These are phyloP conservation scores for Mallateleia sp. DNA, from an alignment of 2,888 invertebrate species.

Conservation along the genomic window DNA sequence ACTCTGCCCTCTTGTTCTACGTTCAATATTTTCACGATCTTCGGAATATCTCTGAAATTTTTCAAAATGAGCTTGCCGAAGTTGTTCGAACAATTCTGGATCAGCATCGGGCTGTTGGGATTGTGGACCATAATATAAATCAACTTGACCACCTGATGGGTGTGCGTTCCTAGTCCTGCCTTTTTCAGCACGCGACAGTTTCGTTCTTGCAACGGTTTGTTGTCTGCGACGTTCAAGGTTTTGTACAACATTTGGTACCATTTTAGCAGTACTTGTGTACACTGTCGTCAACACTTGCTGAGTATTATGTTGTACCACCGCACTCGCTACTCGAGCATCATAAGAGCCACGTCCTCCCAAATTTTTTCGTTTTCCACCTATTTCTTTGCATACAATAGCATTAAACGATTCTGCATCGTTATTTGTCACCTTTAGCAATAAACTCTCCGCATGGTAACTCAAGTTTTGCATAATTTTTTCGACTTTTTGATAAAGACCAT, in stretches of 20 bases:
- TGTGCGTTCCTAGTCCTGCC: too few relatives aligned
- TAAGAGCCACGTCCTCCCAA: slow-evolving; percentile 28
- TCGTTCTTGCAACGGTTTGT: too few relatives aligned
- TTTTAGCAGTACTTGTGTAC: too few relatives aligned
- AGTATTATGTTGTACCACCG: slow-evolving; percentile 46
- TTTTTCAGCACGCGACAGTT: too few relatives aligned
- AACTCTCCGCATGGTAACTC: slow-evolving; percentile 26
- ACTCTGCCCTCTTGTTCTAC: slow-evolving; percentile 31
- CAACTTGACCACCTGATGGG: too few relatives aligned
- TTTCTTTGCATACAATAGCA: slow-evolving; percentile 47
- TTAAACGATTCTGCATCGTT: slow-evolving; percentile 55
- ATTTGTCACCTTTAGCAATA: slow-evolving; percentile 48
- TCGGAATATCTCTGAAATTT: too few relatives aligned
- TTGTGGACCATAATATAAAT: slow-evolving; percentile 3
- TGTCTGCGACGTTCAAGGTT: too few relatives aligned
- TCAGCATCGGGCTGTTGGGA: slow-evolving; percentile 22
- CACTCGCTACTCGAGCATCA: slow-evolving; percentile 20
- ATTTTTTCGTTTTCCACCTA: slow-evolving; percentile 55
- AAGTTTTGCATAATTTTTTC: too few relatives aligned
- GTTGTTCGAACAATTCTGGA: slow-evolving; percentile 11
- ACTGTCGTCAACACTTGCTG: slow-evolving; percentile 39
- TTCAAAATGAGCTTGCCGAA: too few relatives aligned
- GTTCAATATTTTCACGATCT: slow-evolving; percentile 29
- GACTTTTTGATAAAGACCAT: too few relatives aligned
- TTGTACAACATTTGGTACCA: too few relatives aligned